Percentiles rank a stretch among this genome's conserved stretches.
Evolutionary conservation across 2,888 invertebrate genomes (phyloP).

Genomic region (Lasiommata megera): DNA sequence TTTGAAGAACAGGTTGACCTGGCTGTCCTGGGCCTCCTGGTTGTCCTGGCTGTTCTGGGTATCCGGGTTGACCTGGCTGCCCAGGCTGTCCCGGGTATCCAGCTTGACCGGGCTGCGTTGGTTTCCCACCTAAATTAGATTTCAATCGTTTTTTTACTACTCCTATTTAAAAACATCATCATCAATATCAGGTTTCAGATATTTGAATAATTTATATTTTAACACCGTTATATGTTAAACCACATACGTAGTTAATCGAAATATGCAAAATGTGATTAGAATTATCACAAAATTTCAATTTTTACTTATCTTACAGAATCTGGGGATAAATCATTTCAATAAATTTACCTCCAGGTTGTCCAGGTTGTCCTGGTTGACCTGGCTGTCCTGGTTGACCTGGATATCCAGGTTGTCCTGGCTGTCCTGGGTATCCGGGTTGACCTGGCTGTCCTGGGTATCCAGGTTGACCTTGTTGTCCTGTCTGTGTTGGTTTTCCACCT

Average conservation of each 20-base stretch:
- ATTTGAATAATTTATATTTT: too few relatives aligned
- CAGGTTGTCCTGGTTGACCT: slow-evolving; percentile 45
- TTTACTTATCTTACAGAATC: too few relatives aligned
- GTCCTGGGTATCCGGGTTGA: not conserved
- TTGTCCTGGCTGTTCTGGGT: slow-evolving; percentile 17
- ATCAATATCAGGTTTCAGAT: too few relatives aligned
- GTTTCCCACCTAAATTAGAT: too few relatives aligned
- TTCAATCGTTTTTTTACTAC: too few relatives aligned
- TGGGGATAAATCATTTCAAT: too few relatives aligned
- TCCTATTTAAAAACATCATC: too few relatives aligned
- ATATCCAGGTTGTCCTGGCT: slow-evolving; percentile 30
- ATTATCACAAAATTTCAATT: too few relatives aligned
- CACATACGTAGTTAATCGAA: too few relatives aligned
- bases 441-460: slow-evolving; percentile 31
- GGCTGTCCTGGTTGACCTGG: slow-evolving; percentile 44
- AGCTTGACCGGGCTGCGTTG: not conserved
- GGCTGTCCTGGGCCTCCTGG: slow-evolving; percentile 1
- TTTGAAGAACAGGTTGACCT: not conserved
- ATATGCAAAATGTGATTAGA: too few relatives aligned
- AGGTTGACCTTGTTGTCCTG: slow-evolving; percentile 9
- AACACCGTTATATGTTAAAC: too few relatives aligned
- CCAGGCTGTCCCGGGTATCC: not conserved
- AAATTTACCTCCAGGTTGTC: not conserved
- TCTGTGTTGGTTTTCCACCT: not conserved
- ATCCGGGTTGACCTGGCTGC: not conserved